Evolutionary conservation across 2,797 vertebrate genomes (phyloP).

Genomic region (Chelidonichthys spinosus): DNA sequence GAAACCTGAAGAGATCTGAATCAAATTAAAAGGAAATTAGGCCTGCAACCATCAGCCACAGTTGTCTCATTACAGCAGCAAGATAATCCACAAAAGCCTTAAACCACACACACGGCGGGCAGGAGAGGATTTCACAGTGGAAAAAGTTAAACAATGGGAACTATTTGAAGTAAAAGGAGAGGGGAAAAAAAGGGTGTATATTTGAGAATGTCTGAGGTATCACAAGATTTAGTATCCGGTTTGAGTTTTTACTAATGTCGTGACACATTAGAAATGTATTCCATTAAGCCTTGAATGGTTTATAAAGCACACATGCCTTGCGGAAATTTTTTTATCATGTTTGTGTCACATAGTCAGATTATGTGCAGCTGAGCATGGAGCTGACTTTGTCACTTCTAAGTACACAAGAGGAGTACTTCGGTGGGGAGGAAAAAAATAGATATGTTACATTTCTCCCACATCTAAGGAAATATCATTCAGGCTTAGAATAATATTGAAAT

Average conservation of each 20-base stretch:
- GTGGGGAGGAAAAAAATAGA: conserved; percentile 45
- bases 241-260: conserved; percentile 75
- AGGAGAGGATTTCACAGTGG: conserved; percentile 68
- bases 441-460: conserved; percentile 76
- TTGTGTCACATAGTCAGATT: conserved; percentile 82
- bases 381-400: conserved; percentile 76
- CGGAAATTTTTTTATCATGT: conserved; percentile 70
- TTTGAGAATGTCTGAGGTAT: conserved; percentile 72
- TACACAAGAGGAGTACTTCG: conserved; percentile 64
- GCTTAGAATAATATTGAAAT: conserved; percentile 84
- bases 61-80: conserved; percentile 79
- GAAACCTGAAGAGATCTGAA: conserved; percentile 79
- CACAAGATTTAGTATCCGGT: conserved; percentile 61
- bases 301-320: conserved; percentile 73
- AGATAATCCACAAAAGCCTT: conserved; percentile 82
- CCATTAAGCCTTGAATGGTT: conserved; percentile 81
- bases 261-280: conserved; percentile 75
- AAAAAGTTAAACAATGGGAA: conserved; percentile 69
- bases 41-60: conserved; percentile 77
- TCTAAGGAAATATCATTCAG: conserved; percentile 81
- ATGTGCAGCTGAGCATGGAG: conserved; percentile 73
- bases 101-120: conserved; percentile 65
- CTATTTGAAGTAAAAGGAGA: conserved; percentile 41
- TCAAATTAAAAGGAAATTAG: conserved; percentile 83
- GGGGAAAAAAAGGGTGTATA: conserved; percentile 43